A percentile compares a stretch with the other conserved stretches of the same genome.
phyloP scores from a whole-genome alignment of 2,888 invertebrate species.

The Synanthedon myopaeformis region DNA sequence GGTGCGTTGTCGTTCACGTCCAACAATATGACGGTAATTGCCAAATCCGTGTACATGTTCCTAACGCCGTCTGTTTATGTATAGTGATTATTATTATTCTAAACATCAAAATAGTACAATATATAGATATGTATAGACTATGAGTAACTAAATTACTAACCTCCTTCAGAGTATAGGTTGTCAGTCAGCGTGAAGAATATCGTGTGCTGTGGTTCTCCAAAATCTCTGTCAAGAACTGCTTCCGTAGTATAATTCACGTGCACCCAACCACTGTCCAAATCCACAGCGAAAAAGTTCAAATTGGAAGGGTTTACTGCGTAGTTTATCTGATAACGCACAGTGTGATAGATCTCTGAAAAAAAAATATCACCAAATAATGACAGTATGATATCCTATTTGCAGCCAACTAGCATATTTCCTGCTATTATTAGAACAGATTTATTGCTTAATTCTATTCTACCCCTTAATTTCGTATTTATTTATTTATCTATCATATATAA shows the following conservation, averaged over 20 bases:
- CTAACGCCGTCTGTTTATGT: conserved; percentile 39
- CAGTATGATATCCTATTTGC: too few species aligned
- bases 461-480: too few species aligned
- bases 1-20: conserved; percentile 76
- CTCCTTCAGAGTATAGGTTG: conserved; percentile 59
- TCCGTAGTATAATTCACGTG: conserved; percentile 50
- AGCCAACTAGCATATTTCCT: too few species aligned
- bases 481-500: too few species aligned
- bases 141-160: conserved; percentile 18
- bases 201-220: conserved; percentile 46
- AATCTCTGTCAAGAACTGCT: conserved; percentile 63
- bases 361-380: too few species aligned
- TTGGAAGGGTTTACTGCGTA: conserved; percentile 45
- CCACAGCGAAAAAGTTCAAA: conserved; percentile 63
- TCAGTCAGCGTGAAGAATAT: conserved; percentile 65
- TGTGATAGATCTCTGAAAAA: conserved; percentile 54
- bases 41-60: conserved; percentile 31
- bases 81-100: too few species aligned
- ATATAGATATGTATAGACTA: too few species aligned
- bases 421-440: too few species aligned
- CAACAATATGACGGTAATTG: conserved; percentile 55
- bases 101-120: too few species aligned
- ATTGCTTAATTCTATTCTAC: too few species aligned
- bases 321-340: conserved; percentile 66
- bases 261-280: conserved; percentile 52